A percentile compares a stretch with the other conserved stretches of the same genome.
These are phyloP conservation scores for Acrocephalus arundinaceus DNA, from an alignment of 2,113 vertebrate genomes.

Conservation along the genomic window DNA sequence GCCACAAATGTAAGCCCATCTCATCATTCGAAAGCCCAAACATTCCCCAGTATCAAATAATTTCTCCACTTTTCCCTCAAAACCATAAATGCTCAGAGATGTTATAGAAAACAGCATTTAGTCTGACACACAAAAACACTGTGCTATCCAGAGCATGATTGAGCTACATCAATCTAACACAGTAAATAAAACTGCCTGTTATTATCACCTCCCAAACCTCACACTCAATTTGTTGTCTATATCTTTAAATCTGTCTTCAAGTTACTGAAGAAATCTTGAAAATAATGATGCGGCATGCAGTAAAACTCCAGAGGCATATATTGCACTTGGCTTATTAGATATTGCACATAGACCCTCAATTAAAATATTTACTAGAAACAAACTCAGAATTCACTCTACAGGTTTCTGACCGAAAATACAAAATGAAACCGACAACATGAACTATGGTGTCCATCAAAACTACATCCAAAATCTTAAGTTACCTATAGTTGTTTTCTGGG, in stretches of 20 bases:
- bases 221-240: not conserved
- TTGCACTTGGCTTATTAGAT: not conserved
- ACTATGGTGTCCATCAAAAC: not conserved
- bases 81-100: not conserved
- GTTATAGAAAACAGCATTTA: not conserved
- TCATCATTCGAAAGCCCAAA: not conserved
- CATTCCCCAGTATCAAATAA: not conserved
- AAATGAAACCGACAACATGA: accelerated
- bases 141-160: not conserved
- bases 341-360: not conserved
- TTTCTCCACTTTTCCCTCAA: not conserved
- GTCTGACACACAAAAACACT: not conserved
- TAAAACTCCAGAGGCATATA: not conserved
- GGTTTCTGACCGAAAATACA: not conserved
- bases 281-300: not conserved
- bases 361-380: not conserved
- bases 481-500: not conserved
- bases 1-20: not conserved
- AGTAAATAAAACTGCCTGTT: not conserved
- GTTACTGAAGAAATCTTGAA: not conserved
- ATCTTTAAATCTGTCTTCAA: not conserved
- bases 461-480: not conserved
- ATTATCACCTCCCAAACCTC: not conserved
- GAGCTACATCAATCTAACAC: not conserved
- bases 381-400: not conserved